Base-by-base conservation (phyloP, 1,140 invertebrate species). In the Bombus picipes region DNA sequence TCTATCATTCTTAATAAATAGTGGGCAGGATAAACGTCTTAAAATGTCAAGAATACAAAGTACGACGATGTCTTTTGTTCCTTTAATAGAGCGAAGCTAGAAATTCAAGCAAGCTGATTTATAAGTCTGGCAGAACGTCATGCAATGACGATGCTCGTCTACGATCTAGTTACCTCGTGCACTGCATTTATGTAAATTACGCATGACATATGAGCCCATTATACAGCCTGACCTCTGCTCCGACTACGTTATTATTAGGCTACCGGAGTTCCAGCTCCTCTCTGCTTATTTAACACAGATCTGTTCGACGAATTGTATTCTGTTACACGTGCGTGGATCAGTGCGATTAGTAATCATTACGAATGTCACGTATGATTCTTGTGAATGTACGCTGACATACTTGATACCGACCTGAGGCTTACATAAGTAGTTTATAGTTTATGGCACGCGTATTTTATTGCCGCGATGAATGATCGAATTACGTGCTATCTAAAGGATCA, bases 181-280 rank as follows among this genome's bases (percentile, higher is more conserved):
- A 59, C 78, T 78, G 62, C 73, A 83, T 71, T 88, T 88, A 82
- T 83, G 78, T 87, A 82, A 82, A 88, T 83, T 77, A 68, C 62
- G 22, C 75, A 74, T 75, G 82, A 82, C 72, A 72, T 59, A 47
- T 57, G 79, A 86, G 83, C 78, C 32, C 70, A 70, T 89, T 89
- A 89, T 47, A 66, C 85, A 59, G 75, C 39, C 70, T 84, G 85
- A 89, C 79, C 57, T 86, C 37, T 80, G 81, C 81, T 81, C 28
- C 57, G 47, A 70, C 78, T 62, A 18, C 62, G 68, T 85, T 88
- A 90, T 90, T 90, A 90, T 90, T 90, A 90, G 86, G 88, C 89
- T 90, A 90, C 88, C 68, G 86, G 74, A 75, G 80, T 68, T 73
- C 77, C 59, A 73, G 70, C 79, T 66, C 2, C 82, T 4, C 76